These are phyloP conservation scores for Echinops telfairi DNA, from an alignment of 2,113 vertebrate genomes.

Conservation along the genomic window DNA sequence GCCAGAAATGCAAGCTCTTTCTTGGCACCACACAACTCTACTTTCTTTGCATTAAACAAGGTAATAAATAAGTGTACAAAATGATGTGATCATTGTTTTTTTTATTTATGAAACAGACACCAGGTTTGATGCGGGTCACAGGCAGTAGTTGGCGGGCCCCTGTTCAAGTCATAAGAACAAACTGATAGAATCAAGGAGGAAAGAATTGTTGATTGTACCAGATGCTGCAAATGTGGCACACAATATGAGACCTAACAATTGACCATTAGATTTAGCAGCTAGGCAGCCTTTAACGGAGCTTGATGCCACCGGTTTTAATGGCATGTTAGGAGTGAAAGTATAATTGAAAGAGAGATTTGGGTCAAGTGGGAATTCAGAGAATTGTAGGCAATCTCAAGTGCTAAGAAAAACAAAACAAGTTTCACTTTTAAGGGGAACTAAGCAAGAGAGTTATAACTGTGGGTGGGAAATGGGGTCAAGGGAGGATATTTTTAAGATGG, in stretches of 20 bases:
- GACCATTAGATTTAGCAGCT: constrained; percentile 24
- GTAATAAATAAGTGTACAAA: background rate
- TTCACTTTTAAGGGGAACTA: constrained; percentile 46
- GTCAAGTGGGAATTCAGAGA: background rate
- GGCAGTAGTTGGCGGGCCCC: background rate
- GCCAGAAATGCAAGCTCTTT: background rate
- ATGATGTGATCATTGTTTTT: background rate
- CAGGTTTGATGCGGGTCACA: background rate
- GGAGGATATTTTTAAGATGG: constrained; percentile 35
- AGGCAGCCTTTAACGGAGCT: background rate
- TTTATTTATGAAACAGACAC: background rate
- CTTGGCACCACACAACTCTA: background rate
- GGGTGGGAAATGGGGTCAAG: constrained; percentile 28
- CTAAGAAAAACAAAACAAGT: background rate
- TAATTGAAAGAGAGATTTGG: constrained; percentile 18
- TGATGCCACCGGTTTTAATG: constrained; percentile 2
- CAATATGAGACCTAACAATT: constrained; percentile 11
- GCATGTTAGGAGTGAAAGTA: background rate
- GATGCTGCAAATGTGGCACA: background rate
- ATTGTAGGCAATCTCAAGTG: background rate
- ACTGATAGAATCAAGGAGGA: background rate
- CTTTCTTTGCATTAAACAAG: background rate
- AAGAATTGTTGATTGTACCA: background rate
- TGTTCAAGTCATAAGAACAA: constrained; percentile 4
- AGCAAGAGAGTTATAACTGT: constrained; percentile 35